Percentiles rank a stretch among this genome's conserved stretches.
These are phyloP conservation scores for Rhinolophus sinicus DNA, from an alignment of 2,113 vertebrate genomes.

Conservation along the genomic window DNA sequence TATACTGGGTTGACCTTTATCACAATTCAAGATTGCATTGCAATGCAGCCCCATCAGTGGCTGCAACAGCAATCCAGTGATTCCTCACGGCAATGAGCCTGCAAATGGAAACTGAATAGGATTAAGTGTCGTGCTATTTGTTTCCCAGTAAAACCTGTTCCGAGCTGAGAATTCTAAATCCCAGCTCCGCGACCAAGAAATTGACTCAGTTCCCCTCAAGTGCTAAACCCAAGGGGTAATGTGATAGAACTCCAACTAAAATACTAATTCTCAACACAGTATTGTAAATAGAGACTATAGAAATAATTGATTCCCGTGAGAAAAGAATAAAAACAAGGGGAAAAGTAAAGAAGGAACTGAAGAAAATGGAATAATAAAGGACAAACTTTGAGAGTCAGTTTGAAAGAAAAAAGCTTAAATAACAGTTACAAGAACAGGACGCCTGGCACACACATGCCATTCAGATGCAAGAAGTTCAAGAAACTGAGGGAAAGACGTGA, in stretches of 20 bases:
- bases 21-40: slow-evolving; percentile 19
- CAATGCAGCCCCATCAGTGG: neutral
- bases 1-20: neutral
- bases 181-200: neutral
- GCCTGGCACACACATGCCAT: neutral
- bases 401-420: neutral
- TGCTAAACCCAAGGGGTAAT: neutral
- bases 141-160: slow-evolving; percentile 31
- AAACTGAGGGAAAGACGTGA: neutral
- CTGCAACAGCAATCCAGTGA: slow-evolving; percentile 8
- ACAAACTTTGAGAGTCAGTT: neutral
- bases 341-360: neutral
- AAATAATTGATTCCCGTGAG: neutral
- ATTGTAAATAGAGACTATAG: neutral
- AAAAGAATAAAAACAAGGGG: neutral
- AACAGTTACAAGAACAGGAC: neutral
- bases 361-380: neutral
- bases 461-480: slow-evolving; percentile 28
- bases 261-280: neutral
- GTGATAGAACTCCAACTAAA: neutral
- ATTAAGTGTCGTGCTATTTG: neutral
- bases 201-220: slow-evolving; percentile 33
- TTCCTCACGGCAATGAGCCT: slow-evolving; percentile 34
- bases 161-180: slow-evolving; percentile 26
- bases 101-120: slow-evolving; percentile 11